These are phyloP conservation scores for Peucedramus taeniatus DNA, from an alignment of 2,113 vertebrate genomes.

Conservation along the genomic window DNA sequence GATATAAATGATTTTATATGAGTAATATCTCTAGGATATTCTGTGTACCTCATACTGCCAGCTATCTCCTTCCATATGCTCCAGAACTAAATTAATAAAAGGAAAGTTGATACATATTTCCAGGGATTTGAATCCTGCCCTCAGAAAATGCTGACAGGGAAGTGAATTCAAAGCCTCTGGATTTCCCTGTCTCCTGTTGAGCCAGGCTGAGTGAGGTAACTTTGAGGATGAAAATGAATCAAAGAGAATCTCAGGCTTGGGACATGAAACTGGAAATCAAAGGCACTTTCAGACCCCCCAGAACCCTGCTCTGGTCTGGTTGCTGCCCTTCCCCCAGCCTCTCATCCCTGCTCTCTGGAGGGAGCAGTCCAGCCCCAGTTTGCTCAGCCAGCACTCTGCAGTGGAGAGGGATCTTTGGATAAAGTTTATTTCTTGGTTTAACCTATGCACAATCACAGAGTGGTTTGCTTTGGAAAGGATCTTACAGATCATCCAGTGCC, in stretches of 20 bases:
- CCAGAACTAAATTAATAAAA: not conserved
- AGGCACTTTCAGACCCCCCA: rapidly evolving
- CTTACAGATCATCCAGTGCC: not conserved
- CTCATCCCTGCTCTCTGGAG: rapidly evolving
- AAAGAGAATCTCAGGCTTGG: not conserved
- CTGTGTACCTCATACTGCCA: not conserved
- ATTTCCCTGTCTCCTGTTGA: not conserved
- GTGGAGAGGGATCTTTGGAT: not conserved
- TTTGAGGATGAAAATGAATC: not conserved
- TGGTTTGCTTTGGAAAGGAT: not conserved
- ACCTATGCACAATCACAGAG: not conserved
- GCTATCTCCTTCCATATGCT: not conserved
- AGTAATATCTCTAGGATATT: not conserved
- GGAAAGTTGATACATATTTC: not conserved
- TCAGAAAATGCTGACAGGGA: not conserved
- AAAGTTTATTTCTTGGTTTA: not conserved
- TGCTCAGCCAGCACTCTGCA: not conserved
- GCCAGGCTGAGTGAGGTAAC: not conserved
- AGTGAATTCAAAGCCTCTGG: not conserved
- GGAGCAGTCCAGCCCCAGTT: not conserved
- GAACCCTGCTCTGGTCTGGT: not conserved
- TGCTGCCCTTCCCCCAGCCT: not conserved
- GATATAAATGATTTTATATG: not conserved
- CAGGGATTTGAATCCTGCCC: not conserved
- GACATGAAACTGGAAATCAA: not conserved